A percentile compares a stretch with the other conserved stretches of the same genome.
phyloP scores from a whole-genome alignment of 2,797 vertebrate species.

The Cephalopachus bancanus region DNA sequence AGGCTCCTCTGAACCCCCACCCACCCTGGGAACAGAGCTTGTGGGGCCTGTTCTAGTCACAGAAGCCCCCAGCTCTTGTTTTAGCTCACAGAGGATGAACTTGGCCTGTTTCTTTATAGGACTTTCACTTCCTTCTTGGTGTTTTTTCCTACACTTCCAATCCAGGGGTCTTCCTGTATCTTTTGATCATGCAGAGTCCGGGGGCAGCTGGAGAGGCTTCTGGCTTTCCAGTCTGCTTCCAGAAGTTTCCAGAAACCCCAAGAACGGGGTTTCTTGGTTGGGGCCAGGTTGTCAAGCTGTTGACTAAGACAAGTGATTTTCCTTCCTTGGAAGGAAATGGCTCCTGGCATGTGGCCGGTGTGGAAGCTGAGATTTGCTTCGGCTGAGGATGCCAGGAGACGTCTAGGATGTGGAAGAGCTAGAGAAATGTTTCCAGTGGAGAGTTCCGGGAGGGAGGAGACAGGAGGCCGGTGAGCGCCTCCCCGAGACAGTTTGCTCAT shows the following conservation, averaged over 20 bases:
- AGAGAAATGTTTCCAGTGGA: slow-evolving; percentile 30
- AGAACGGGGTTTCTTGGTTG: background rate
- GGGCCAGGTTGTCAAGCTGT: slow-evolving; percentile 15
- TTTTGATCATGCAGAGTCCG: background rate
- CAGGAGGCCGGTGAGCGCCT: background rate
- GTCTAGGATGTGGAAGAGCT: background rate
- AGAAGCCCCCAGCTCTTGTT: slow-evolving; percentile 61
- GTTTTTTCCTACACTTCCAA: slow-evolving; percentile 8
- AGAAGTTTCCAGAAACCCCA: background rate
- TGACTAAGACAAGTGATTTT: background rate
- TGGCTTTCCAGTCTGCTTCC: background rate
- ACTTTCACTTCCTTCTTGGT: background rate
- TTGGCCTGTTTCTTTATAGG: slow-evolving; percentile 25
- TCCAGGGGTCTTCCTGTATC: background rate
- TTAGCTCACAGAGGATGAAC: slow-evolving; percentile 4
- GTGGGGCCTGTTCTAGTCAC: background rate
- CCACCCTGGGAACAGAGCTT: background rate
- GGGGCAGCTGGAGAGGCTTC: background rate
- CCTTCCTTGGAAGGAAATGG: slow-evolving; percentile 33
- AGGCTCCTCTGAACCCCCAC: background rate
- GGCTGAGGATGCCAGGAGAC: background rate
- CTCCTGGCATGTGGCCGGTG: background rate
- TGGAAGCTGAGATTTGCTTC: slow-evolving; percentile 52
- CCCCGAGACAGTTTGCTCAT: background rate
- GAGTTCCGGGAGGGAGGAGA: background rate